Conservation (phyloP, 2,113 vertebrate species). For the Leiothrix lutea region DNA sequence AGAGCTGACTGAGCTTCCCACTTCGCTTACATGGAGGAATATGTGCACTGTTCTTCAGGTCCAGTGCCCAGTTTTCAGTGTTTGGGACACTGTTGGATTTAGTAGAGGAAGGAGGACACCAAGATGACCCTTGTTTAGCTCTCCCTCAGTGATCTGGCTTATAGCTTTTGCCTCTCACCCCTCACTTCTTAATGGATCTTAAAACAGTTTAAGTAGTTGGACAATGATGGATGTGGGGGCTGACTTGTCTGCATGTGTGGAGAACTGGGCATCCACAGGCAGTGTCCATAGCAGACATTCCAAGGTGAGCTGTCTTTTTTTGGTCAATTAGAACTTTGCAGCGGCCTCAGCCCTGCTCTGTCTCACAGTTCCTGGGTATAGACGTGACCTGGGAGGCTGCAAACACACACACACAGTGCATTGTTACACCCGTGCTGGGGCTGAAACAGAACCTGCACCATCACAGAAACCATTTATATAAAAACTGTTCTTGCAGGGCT, state of each 20-base stretch:
- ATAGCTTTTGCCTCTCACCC: neutral
- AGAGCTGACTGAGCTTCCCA: neutral
- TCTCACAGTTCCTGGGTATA: rapidly evolving
- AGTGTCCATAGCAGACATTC: neutral
- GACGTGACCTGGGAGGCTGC: neutral
- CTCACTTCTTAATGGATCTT: neutral
- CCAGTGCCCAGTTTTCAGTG: neutral
- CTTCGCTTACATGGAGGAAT: rapidly evolving
- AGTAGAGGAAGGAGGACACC: neutral
- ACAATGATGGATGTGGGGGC: neutral
- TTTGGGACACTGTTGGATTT: neutral
- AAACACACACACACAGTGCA: neutral
- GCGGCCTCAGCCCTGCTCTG: neutral
- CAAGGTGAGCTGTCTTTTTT: neutral
- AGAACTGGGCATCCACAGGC: neutral
- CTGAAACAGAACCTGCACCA: neutral
- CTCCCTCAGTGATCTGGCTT: neutral
- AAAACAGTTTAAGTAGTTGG: neutral
- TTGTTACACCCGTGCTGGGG: neutral
- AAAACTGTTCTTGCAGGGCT: neutral
- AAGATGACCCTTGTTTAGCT: neutral
- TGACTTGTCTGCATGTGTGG: neutral
- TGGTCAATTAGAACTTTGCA: rapidly evolving
- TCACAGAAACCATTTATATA: neutral
- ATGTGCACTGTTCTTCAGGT: neutral